These are phyloP conservation scores for Todiramphus chloris DNA, from an alignment of 2,113 vertebrate genomes.

Conservation along the genomic window DNA sequence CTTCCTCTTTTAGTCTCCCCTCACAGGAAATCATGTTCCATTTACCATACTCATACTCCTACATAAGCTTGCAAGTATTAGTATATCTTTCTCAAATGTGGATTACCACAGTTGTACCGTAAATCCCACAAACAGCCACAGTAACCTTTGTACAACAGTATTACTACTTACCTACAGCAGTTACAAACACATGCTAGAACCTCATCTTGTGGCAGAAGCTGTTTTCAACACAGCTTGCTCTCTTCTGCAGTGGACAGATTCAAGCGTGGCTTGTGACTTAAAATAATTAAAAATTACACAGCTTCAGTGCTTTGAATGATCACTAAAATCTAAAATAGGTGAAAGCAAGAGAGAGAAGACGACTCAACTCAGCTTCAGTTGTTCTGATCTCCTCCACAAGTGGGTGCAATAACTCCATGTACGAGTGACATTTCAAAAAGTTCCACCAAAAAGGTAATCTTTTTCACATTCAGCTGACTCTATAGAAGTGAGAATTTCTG, in stretches of 20 bases:
- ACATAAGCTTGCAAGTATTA: background rate
- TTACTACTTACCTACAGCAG: background rate
- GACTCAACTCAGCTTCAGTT: background rate
- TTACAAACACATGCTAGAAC: background rate
- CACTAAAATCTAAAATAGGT: background rate
- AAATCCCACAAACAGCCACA: background rate
- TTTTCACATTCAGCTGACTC: background rate
- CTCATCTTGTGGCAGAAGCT: background rate
- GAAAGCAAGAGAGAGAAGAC: background rate
- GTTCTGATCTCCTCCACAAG: constrained; percentile 41
- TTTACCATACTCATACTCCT: background rate
- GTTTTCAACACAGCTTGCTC: background rate
- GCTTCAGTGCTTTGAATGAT: background rate
- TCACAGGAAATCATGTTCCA: background rate
- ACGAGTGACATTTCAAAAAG: background rate
- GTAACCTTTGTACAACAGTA: background rate
- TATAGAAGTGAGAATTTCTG: background rate
- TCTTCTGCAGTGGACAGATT: background rate
- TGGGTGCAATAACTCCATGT: background rate
- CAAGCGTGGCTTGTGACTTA: background rate
- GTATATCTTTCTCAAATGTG: rapidly evolving
- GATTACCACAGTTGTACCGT: background rate
- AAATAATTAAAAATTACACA: background rate
- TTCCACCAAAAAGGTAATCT: background rate
- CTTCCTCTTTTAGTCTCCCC: background rate